Percentiles rank a stretch among this genome's conserved stretches.
Conservation (phyloP, 2,797 vertebrate genomes). For the Eleutherodactylus coqui region DNA sequence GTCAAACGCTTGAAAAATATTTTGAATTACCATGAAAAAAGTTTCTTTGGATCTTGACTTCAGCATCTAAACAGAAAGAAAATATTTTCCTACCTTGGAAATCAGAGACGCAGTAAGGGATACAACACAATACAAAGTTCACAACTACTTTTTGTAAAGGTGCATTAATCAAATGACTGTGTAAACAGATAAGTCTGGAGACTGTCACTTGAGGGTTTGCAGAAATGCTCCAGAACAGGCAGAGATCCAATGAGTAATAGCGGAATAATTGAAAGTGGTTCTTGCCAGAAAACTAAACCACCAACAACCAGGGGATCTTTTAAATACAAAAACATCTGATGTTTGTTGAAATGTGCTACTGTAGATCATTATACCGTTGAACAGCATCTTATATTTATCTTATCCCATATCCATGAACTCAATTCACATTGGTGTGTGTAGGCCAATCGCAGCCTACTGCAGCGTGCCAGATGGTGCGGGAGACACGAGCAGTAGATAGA, state of each 20-base stretch:
- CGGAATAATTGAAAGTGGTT: conserved; percentile 8
- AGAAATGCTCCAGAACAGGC: background rate
- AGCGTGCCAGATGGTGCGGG: too few species aligned
- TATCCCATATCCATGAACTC: background rate
- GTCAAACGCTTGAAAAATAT: too few species aligned
- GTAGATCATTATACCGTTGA: background rate
- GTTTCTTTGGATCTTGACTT: background rate
- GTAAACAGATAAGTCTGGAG: conserved; percentile 20
- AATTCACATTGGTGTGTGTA: background rate
- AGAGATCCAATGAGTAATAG: conserved; percentile 14
- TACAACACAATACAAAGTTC: background rate
- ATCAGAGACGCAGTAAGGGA: background rate
- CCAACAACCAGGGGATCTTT: conserved; percentile 2
- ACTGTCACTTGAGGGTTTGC: conserved; percentile 26
- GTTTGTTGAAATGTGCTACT: background rate
- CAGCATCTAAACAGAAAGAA: background rate
- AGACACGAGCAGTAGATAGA: too few species aligned
- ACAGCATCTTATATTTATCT: background rate
- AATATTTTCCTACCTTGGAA: background rate
- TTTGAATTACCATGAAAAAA: background rate
- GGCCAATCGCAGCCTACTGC: too few species aligned
- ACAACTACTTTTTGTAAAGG: conserved; percentile 3
- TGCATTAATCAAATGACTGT: conserved; percentile 42
- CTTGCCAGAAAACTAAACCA: conserved; percentile 19
- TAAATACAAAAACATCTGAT: background rate